Conservation (phyloP, 1,140 invertebrate species). For the Cataglyphis hispanica region DNA sequence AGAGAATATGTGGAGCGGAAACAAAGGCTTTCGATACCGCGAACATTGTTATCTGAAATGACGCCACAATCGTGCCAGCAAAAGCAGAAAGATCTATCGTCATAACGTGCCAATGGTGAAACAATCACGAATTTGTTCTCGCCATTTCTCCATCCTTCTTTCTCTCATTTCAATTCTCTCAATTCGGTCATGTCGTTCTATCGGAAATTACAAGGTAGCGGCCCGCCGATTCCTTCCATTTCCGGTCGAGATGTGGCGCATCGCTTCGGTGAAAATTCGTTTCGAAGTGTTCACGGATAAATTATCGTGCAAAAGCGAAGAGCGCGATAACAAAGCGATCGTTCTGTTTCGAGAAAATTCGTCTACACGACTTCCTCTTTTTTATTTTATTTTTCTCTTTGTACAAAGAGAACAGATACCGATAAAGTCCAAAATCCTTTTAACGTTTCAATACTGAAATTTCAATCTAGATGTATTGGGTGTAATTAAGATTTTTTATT, state of each 20-base stretch:
- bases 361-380: background rate
- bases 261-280: slow-evolving; percentile 54
- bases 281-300: slow-evolving; percentile 64
- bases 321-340: slow-evolving; percentile 65
- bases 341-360: slow-evolving; percentile 63
- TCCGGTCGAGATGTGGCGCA: slow-evolving; percentile 66
- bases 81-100: slow-evolving; percentile 47
- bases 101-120: slow-evolving; percentile 51
- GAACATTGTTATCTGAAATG: background rate
- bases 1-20: background rate
- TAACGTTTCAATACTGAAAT: slow-evolving; percentile 2
- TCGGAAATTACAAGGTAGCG: slow-evolving; percentile 71
- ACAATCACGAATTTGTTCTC: slow-evolving; percentile 71
- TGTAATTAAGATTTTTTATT: slow-evolving; percentile 6
- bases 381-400: slow-evolving; percentile 8
- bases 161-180: slow-evolving; percentile 29
- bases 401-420: background rate
- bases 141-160: background rate
- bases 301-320: slow-evolving; percentile 63
- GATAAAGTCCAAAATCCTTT: background rate
- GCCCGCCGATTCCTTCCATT: slow-evolving; percentile 68
- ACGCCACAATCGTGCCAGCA: background rate
- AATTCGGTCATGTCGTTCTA: slow-evolving; percentile 32
- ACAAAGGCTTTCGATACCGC: background rate
- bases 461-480: background rate